Conservation (phyloP, 2,113 vertebrate genomes). For the Grammomys surdaster region DNA sequence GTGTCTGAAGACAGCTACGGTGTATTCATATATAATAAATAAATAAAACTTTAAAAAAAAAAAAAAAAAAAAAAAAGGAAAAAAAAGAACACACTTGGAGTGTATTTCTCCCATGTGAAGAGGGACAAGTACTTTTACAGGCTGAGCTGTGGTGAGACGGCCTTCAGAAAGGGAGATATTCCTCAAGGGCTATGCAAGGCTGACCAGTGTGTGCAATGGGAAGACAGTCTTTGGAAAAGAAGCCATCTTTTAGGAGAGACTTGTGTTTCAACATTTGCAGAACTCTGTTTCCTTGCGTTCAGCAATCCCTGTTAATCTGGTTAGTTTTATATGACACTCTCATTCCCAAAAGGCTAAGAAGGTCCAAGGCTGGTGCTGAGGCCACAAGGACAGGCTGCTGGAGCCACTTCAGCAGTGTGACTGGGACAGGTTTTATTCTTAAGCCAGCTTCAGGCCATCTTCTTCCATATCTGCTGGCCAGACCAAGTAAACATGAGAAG, state of each 20-base stretch:
- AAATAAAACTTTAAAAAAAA: too few relatives aligned
- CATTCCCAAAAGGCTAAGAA: not conserved
- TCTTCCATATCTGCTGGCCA: not conserved
- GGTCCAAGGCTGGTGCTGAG: not conserved
- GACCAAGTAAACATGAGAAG: not conserved
- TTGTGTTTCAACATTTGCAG: not conserved
- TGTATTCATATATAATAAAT: too few relatives aligned
- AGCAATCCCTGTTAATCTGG: not conserved
- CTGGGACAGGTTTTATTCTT: not conserved
- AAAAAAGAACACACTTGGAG: not conserved
- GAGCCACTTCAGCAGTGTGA: not conserved
- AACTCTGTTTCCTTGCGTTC: not conserved
- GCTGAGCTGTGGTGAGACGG: not conserved
- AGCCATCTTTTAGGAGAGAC: not conserved
- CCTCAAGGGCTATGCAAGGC: not conserved
- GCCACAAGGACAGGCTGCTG: not conserved
- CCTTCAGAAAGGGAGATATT: not conserved
- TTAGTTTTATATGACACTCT: not conserved
- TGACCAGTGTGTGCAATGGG: not conserved
- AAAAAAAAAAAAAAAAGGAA: too few relatives aligned
- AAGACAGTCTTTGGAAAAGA: not conserved
- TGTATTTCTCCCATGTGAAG: not conserved
- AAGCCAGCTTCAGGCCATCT: not conserved
- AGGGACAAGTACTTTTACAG: not conserved
- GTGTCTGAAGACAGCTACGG: too few relatives aligned